Evolutionary conservation across 2,888 invertebrate species (phyloP).

Genomic region (Serripes groenlandicus): DNA sequence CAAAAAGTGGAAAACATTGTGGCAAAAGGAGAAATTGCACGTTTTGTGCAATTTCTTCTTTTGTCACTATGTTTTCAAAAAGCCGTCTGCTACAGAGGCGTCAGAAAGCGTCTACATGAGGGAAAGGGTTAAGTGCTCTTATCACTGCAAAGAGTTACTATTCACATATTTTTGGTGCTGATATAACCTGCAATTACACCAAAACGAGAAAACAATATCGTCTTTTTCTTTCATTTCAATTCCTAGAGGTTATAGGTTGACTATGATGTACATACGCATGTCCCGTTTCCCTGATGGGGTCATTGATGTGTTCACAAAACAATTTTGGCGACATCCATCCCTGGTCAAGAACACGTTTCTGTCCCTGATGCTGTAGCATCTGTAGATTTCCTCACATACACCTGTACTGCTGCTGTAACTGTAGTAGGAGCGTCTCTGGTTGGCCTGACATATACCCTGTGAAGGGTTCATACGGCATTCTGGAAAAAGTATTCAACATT

Average conservation of each 20-base stretch:
- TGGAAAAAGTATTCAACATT: conserved; percentile 1
- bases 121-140: too few relatives aligned
- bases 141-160: too few relatives aligned
- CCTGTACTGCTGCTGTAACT: conserved; percentile 56
- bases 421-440: conserved; percentile 36
- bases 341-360: conserved; percentile 44
- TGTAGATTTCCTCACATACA: conserved; percentile 41
- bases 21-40: too few relatives aligned
- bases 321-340: conserved; percentile 30
- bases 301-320: conserved; percentile 31
- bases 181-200: too few relatives aligned
- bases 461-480: conserved; percentile 57
- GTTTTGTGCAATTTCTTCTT: too few relatives aligned
- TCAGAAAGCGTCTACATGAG: too few relatives aligned
- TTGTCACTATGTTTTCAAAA: too few relatives aligned
- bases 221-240: not conserved
- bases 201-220: not conserved
- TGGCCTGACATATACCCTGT: conserved; percentile 36
- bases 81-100: too few relatives aligned
- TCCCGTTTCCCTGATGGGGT: conserved; percentile 43
- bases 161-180: too few relatives aligned
- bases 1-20: too few relatives aligned
- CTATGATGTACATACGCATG: conserved; percentile 41
- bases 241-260: too few relatives aligned
- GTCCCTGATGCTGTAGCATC: conserved; percentile 45